Base-by-base conservation (phyloP, 2,888 invertebrate species). In the Standfussiana lucernea region DNA sequence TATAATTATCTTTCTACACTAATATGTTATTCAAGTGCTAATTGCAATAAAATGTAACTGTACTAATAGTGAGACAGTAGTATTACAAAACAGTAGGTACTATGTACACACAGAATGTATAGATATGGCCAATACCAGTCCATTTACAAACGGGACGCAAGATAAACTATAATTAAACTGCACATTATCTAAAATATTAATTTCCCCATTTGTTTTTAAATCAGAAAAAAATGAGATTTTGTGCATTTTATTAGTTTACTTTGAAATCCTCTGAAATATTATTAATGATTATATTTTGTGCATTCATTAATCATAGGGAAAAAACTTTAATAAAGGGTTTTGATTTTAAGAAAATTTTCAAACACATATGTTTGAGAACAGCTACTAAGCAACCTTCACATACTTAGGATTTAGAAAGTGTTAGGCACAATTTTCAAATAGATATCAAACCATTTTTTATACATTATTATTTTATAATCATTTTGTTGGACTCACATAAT, bases 141-240 rank as follows among this genome's bases (percentile, higher is more conserved):
- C 53, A 40, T n/a, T 70, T 59, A 70, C 28, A 75, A 85, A 62
- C 37, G 2, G 74, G 61, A 42, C 72, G 75, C 50, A 67, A 75
- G 85, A 83, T 83, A 85, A 72, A 59, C 62, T 83, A 85, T 73
- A 67, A 81, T 71, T 83, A 80, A 70, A 72, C 59, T n/a, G n/a
- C n/a, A n/a, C n/a, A n/a, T n/a, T n/a, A n/a, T n/a, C n/a, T n/a
- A n/a, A 37, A 28, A 50, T 8, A 28, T 24, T 45, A 13, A 7
- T 80, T 56, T 24, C 7, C 32, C 11, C 8, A 35, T 6, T 10
- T 7, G 37, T 18, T n/a, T 64, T 62, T n/a, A n/a, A 3, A 8
- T 8, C 18, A 21, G 8, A 2, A 28, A 59, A 59, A 37, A 45
- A 37, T 21, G 0, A 47, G 2, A 10, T 62, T 40, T 24, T 10